These are phyloP conservation scores for Dermochelys coriacea DNA, from an alignment of 2,797 vertebrate genomes.

Conservation along the genomic window DNA sequence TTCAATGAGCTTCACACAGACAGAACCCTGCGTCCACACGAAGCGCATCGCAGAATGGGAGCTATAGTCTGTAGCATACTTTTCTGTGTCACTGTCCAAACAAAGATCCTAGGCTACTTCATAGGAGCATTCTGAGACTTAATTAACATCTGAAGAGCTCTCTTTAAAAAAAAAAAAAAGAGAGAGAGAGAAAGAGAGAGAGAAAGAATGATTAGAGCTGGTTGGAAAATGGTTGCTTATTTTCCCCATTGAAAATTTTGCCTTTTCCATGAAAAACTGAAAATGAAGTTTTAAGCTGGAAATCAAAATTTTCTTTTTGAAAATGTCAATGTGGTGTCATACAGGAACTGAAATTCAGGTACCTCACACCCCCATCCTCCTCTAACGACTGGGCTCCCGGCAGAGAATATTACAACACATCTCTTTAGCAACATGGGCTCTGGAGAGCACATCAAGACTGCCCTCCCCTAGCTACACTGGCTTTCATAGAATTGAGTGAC, in stretches of 20 bases:
- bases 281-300: background rate
- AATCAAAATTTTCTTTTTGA: background rate
- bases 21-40: background rate
- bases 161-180: too few relatives aligned
- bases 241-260: background rate
- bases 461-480: background rate
- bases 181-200: too few relatives aligned
- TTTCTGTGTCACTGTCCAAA: background rate
- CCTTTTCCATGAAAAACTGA: background rate
- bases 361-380: fast-evolving
- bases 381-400: background rate
- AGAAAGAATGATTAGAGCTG: background rate
- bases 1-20: background rate
- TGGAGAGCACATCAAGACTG: fast-evolving
- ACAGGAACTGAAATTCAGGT: background rate
- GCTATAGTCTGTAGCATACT: background rate
- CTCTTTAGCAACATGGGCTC: background rate
- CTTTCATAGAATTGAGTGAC: background rate
- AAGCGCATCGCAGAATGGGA: background rate
- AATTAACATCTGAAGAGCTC: background rate
- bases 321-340: too few relatives aligned
- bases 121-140: background rate
- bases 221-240: background rate
- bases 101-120: background rate
- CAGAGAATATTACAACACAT: background rate